Base-by-base conservation (phyloP, 2,797 vertebrate genomes). In the Todus mexicanus region DNA sequence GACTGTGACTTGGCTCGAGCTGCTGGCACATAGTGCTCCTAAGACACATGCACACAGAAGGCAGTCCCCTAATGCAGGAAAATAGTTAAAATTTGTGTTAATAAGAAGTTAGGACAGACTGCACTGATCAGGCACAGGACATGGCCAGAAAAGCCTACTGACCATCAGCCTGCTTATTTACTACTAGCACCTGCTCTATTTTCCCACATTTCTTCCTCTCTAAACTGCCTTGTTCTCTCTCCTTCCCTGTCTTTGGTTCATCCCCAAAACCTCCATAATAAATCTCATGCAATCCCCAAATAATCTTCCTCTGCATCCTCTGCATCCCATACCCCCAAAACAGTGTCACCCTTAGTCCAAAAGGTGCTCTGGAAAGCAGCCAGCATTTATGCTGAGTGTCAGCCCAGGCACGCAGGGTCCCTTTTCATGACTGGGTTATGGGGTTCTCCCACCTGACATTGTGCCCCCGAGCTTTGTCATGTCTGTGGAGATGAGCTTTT, bases 351-450 rank as follows among this genome's bases (percentile, higher is more conserved):
- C 7, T 29, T 27, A 48, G 43, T 33, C 17, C 27, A 45, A 57
- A 53, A 61, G 53, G 16, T 37, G 50, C 15, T 47, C 23, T 33
- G 8, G 17, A 48, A 21, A 43, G 35, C 17, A 74, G 61, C 12
- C 8, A 2, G 16, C 6, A 7, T 7, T 12, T 9, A 6, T 53
- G 18, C 5, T 53, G 35, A 6, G 8, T 60, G 61, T 26, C 69
- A 77, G 5, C 6, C 6, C 37, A 0, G 0, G 50, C 7, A 83
- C 10, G 42, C 2, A 8, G 18, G 23, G 31, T 27, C 19, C 33
- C 40, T 63, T 82, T 56, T 43, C 19, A 61, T 73, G 40, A 19
- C 14, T n/a, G 21, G 14, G 6, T 56, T 73, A 25, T 27, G 13
- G 8, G 9, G 3, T 15, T 88, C 38, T 71, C 8, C 47, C 19